phyloP scores from a whole-genome alignment of 2,113 vertebrate genomes.

The Rhipidura dahli region DNA sequence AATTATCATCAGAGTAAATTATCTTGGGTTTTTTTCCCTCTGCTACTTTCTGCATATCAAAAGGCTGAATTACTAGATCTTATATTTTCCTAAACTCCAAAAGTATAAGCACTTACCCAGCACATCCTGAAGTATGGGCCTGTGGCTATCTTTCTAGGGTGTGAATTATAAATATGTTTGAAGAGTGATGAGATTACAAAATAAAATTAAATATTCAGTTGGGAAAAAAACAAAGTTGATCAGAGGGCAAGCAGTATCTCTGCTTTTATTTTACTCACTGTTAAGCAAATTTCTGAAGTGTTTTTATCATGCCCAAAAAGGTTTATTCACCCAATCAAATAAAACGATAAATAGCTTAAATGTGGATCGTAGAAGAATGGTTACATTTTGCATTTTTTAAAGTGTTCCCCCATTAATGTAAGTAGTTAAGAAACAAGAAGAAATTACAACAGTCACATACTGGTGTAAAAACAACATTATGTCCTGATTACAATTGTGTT shows the following conservation, averaged over 20 bases:
- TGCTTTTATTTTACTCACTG: not conserved
- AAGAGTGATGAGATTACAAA: not conserved
- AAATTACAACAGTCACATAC: not conserved
- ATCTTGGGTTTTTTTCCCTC: not conserved
- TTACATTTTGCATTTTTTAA: not conserved
- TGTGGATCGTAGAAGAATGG: not conserved
- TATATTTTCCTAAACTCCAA: not conserved
- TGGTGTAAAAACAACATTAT: not conserved
- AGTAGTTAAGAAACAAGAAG: not conserved
- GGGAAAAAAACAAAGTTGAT: not conserved
- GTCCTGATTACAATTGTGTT: not conserved
- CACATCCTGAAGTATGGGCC: not conserved
- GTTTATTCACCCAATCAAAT: not conserved
- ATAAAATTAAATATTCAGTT: not conserved
- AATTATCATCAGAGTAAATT: not conserved
- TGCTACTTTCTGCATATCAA: not conserved
- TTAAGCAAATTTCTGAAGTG: not conserved
- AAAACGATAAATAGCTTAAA: not conserved
- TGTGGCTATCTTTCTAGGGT: not conserved
- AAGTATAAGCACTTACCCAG: not conserved
- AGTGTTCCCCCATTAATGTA: not conserved
- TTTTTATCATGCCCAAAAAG: not conserved
- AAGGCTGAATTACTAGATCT: not conserved
- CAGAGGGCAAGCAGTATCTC: not conserved
- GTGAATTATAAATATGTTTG: not conserved